Conservation (phyloP, 2,113 vertebrate genomes). For the Puma concolor region DNA sequence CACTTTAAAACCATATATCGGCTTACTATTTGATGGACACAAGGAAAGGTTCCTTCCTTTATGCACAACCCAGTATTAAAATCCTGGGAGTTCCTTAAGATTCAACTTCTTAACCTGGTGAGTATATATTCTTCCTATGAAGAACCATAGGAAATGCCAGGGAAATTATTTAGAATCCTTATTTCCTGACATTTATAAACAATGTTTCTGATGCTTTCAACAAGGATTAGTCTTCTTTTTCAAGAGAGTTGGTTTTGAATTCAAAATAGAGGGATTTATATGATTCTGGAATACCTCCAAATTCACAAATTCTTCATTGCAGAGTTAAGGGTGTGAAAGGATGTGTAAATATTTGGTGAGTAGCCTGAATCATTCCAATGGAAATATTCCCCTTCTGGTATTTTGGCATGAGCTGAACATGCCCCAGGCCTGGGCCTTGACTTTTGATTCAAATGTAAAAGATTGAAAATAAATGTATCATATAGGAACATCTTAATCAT, state of each 20-base stretch:
- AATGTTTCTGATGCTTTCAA: constrained; percentile 4
- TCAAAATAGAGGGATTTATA: constrained; percentile 67
- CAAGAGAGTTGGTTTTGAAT: constrained; percentile 61
- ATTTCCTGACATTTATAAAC: constrained; percentile 57
- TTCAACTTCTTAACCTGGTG: not conserved
- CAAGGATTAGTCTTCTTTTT: constrained; percentile 49
- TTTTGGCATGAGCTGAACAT: constrained; percentile 70
- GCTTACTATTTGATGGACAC: not conserved
- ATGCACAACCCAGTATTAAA: not conserved
- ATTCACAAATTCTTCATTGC: constrained; percentile 75
- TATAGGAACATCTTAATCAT: constrained; percentile 50
- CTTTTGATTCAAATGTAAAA: constrained; percentile 60
- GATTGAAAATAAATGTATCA: constrained; percentile 61
- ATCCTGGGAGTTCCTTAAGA: not conserved
- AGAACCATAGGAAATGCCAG: not conserved
- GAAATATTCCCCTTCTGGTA: constrained; percentile 69
- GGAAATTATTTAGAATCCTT: constrained; percentile 36
- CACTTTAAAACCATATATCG: not conserved
- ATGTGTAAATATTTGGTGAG: constrained; percentile 80
- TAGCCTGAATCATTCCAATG: constrained; percentile 67
- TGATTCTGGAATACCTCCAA: constrained; percentile 75
- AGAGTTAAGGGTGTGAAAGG: constrained; percentile 74
- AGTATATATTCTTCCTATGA: not conserved
- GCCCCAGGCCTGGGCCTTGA: constrained; percentile 9
- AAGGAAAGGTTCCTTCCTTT: not conserved